These are phyloP conservation scores for Episyrphus balteatus DNA, from an alignment of 1,140 invertebrate species.

Conservation along the genomic window DNA sequence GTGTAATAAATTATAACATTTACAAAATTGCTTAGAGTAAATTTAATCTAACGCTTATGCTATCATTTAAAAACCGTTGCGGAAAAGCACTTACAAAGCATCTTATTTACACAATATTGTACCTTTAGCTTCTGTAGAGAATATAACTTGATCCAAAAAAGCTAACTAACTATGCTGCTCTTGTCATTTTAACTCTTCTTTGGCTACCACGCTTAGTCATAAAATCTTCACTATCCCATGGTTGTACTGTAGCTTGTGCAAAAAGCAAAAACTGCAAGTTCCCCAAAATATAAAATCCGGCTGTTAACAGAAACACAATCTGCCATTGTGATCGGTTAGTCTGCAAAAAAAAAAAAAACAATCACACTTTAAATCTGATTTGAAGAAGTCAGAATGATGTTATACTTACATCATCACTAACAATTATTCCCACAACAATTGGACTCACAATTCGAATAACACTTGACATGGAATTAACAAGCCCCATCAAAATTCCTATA, in stretches of 20 bases:
- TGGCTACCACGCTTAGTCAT: neutral
- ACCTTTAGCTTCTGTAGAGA: no score
- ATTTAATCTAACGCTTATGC: no score
- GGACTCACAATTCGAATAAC: slow-evolving; percentile 64
- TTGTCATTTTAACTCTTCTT: no score
- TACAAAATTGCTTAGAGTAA: no score
- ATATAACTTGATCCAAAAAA: no score
- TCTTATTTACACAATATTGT: no score
- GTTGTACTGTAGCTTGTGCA: slow-evolving; percentile 46
- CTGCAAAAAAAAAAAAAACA: slow-evolving; percentile 24
- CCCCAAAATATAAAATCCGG: slow-evolving; percentile 52
- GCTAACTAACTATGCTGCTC: no score
- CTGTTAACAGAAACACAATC: slow-evolving; percentile 60
- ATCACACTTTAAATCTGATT: neutral
- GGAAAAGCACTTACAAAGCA: no score
- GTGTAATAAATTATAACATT: no score
- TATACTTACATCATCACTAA: slow-evolving; percentile 48
- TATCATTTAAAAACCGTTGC: no score
- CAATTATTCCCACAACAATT: slow-evolving; percentile 47
- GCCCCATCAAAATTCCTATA: slow-evolving; percentile 54
- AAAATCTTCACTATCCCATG: slow-evolving; percentile 46
- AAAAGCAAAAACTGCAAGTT: slow-evolving; percentile 58
- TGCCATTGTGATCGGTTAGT: slow-evolving; percentile 51
- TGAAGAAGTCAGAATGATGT: no score
- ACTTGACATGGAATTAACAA: slow-evolving; percentile 67